Evolutionary conservation across 2,888 invertebrate species (phyloP).

Genomic region (Aspidiotus rigidus): DNA sequence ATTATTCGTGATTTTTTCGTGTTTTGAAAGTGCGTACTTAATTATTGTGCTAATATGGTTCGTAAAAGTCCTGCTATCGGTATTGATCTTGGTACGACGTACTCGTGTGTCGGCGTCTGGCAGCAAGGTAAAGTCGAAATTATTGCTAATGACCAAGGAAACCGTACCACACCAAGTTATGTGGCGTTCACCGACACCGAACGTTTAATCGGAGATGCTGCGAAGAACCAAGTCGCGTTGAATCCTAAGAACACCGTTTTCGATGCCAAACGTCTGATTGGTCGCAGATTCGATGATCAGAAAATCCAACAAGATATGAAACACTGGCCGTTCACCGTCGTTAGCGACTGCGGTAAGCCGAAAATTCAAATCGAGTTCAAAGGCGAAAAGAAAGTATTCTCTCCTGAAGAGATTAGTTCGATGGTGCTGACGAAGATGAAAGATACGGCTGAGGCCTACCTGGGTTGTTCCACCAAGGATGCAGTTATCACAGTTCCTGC

Average conservation of each 20-base stretch:
- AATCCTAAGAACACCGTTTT: conserved; percentile 67
- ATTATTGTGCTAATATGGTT: no score
- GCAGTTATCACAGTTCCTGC: conserved; percentile 74
- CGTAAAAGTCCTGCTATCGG: conserved; percentile 55
- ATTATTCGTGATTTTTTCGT: no score
- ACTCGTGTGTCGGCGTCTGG: conserved; percentile 74
- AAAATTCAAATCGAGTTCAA: conserved; percentile 59
- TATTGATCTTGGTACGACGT: conserved; percentile 79
- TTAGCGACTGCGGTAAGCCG: conserved; percentile 55
- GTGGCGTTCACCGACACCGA: conserved; percentile 56
- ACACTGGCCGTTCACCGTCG: conserved; percentile 71
- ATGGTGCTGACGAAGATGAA: conserved; percentile 54
- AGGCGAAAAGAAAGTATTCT: conserved; percentile 54
- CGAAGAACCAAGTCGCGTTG: conserved; percentile 56
- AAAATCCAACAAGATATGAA: conserved; percentile 69
- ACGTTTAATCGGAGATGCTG: conserved; percentile 44
- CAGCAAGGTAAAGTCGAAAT: conserved; percentile 75
- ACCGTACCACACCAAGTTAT: conserved; percentile 70
- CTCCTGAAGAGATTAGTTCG: conserved; percentile 61
- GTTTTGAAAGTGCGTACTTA: no score
- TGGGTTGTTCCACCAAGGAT: conserved; percentile 48
- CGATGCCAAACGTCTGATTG: conserved; percentile 66
- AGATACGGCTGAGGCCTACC: conserved; percentile 62
- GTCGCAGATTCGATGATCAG: conserved; percentile 57
- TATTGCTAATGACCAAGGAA: conserved; percentile 73